Percentiles rank a stretch among this genome's conserved stretches.
Conservation (phyloP, 2,797 vertebrate genomes). For the Danionella dracula region DNA sequence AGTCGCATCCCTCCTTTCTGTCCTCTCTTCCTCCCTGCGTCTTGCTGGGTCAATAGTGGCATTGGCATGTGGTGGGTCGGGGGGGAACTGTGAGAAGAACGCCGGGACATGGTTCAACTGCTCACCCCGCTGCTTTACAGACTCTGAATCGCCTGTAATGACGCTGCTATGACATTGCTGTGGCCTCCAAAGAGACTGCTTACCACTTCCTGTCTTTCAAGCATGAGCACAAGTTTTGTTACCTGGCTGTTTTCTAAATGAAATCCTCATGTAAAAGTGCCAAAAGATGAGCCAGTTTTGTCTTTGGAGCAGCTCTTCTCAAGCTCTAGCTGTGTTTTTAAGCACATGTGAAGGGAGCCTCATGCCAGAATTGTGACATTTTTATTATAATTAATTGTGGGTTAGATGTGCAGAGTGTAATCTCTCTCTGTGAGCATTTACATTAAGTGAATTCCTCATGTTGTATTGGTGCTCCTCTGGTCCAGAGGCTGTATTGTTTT, state of each 20-base stretch:
- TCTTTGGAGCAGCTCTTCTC: conserved; percentile 52
- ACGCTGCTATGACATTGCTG: conserved; percentile 57
- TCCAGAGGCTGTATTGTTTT: conserved; percentile 53
- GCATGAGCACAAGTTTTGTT: conserved; percentile 78
- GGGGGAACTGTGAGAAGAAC: conserved; percentile 70
- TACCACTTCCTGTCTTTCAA: conserved; percentile 72
- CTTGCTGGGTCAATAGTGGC: conserved; percentile 64
- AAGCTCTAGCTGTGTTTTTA: conserved; percentile 61
- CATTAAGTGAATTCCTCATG: conserved; percentile 30
- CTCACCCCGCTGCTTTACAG: conserved; percentile 71
- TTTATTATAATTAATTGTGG: conserved; percentile 51
- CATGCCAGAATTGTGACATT: conserved; percentile 3
- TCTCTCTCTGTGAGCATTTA: conserved; percentile 31
- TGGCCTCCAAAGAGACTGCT: conserved; percentile 68
- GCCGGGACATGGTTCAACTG: conserved; percentile 69
- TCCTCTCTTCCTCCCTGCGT: conserved; percentile 71
- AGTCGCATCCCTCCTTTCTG: conserved; percentile 69
- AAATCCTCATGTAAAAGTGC: conserved; percentile 77
- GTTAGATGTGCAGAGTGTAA: conserved; percentile 64
- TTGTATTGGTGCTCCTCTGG: conserved; percentile 58
- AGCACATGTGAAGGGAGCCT: conserved; percentile 58
- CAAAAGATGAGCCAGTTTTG: conserved; percentile 55
- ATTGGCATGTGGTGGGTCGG: conserved; percentile 78
- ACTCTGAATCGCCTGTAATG: conserved; percentile 63
- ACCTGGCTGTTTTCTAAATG: conserved; percentile 64